Conservation (phyloP, 1,140 invertebrate genomes). For the Calephelis nemesis region DNA sequence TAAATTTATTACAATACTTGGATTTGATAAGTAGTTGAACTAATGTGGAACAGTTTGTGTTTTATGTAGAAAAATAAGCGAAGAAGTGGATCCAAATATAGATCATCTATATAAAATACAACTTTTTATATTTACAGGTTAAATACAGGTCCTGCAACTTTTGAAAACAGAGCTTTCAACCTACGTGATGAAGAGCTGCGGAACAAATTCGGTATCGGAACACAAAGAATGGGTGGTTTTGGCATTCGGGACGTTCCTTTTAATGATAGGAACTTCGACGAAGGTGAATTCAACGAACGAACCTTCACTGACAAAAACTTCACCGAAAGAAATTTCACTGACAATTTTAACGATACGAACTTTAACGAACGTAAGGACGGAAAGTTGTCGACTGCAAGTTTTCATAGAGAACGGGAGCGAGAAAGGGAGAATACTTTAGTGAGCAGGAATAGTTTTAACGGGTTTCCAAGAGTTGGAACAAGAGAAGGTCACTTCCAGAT, state of each 20-base stretch:
- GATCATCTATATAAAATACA: no score
- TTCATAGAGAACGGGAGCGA: constrained; percentile 68
- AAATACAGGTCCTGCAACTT: constrained; percentile 52
- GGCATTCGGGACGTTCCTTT: constrained; percentile 64
- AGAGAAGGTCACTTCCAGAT: constrained; percentile 66
- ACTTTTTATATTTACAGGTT: constrained; percentile 38
- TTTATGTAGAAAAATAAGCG: no score
- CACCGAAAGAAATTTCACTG: constrained; percentile 48
- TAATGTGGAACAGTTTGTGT: no score
- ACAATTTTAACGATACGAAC: constrained; percentile 60
- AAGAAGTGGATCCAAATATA: no score
- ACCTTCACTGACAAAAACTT: constrained; percentile 56
- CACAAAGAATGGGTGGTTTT: constrained; percentile 67
- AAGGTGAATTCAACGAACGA: constrained; percentile 58
- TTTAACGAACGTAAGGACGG: constrained; percentile 69
- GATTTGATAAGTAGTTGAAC: no score
- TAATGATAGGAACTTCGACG: constrained; percentile 58
- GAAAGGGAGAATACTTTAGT: constrained; percentile 58
- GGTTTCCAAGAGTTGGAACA: constrained; percentile 58
- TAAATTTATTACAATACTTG: no score
- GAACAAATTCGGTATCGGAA: constrained; percentile 66
- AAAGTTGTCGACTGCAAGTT: constrained; percentile 72
- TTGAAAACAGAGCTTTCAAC: constrained; percentile 63
- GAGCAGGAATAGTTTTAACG: constrained; percentile 74
- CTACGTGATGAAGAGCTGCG: constrained; percentile 65